These are phyloP conservation scores for Leucosticte australis DNA, from an alignment of 2,113 vertebrate genomes.

Conservation along the genomic window DNA sequence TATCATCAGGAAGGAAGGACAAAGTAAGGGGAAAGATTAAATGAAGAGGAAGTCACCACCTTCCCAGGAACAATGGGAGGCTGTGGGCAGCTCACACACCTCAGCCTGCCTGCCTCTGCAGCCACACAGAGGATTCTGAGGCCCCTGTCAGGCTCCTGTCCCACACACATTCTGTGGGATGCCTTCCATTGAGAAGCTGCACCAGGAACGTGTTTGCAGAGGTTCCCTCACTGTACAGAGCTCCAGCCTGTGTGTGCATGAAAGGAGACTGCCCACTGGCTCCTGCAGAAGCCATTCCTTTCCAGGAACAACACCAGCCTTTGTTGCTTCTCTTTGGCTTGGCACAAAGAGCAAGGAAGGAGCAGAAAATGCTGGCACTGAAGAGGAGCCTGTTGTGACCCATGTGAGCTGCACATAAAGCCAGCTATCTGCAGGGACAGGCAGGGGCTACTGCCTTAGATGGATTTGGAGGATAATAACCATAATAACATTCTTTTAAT, in stretches of 20 bases:
- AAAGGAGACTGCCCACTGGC: background rate
- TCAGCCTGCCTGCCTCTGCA: background rate
- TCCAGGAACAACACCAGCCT: slow-evolving; percentile 21
- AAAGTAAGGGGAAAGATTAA: slow-evolving; percentile 12
- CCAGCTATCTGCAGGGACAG: background rate
- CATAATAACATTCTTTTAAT: background rate
- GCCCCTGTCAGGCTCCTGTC: background rate
- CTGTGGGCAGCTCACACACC: background rate
- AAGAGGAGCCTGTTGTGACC: background rate
- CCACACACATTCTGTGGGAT: background rate
- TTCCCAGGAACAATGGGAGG: slow-evolving; percentile 5
- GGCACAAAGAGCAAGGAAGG: background rate
- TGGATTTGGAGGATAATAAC: background rate
- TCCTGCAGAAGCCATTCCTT: background rate
- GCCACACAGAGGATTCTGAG: background rate
- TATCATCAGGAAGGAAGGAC: slow-evolving; percentile 42
- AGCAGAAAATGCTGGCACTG: background rate
- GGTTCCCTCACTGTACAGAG: background rate
- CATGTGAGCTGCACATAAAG: background rate
- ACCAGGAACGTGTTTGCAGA: background rate
- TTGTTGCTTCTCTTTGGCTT: slow-evolving; percentile 50
- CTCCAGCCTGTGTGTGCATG: background rate
- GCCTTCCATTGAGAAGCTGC: background rate
- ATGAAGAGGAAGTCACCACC: background rate
- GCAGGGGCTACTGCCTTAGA: background rate